Base-by-base conservation (phyloP, 1,140 invertebrate species). In the Colletes latitarsis region DNA sequence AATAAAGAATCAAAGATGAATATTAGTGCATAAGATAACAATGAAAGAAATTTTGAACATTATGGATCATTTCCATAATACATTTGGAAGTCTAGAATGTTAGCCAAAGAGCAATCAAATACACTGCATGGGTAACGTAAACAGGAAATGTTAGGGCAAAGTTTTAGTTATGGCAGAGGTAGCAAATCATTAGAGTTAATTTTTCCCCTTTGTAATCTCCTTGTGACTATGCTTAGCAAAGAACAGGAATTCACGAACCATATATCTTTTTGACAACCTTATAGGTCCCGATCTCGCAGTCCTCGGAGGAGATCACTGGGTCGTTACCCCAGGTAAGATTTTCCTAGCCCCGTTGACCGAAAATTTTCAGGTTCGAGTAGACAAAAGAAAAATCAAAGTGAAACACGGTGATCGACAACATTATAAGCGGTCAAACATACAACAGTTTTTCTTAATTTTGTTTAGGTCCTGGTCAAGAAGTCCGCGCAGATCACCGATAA, bases 401-500 rank as follows among this genome's bases (percentile, higher is more conserved):
- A 85, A 66, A 74, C 71, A 46, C 30, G 82, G 62, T 64, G 46
- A 57, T 78, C 46, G 4, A 15, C 76, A 70, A 85, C 62, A 88
- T 12, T 82, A 83, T 66, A 41, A 74, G 72, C 82, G 63, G 74
- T 81, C 74, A 68, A 81, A 89, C 82, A 81, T 88, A 90, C 85
- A 89, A 87, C 78, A 81, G 71, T 86, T 82, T 81, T 88, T 85
- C 82, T 91, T 84, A 83, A 89, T 91, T 87, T 90, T 91, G 91
- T 92, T 46, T 90, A 92, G 92, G 84, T 92, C 91, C 77, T 78
- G 82, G 52, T 92, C 92, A 19, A 90, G 88, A 88, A 92, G 92
- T 73, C 90, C 92, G 0, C 85, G 79, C 73, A 82, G 83, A 69
- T 88, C 89, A 8, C 75, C 86, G 2, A 81, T 86, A 49, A 88